phyloP scores from a whole-genome alignment of 2,113 vertebrate species.

The Pterophyllum scalare region DNA sequence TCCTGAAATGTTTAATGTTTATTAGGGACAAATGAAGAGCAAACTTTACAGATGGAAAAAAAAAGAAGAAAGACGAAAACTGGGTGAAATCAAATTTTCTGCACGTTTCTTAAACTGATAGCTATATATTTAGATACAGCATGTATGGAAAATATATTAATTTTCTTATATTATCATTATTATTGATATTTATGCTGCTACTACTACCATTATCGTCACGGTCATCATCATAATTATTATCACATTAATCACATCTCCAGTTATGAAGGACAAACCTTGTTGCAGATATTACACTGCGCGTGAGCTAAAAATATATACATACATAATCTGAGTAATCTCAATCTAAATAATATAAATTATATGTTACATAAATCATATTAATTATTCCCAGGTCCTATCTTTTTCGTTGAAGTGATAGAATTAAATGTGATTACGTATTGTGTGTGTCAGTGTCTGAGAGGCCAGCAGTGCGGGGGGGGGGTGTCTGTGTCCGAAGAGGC shows the following conservation, averaged over 20 bases:
- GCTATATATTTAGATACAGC: neutral
- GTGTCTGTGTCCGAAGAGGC: constrained; percentile 34
- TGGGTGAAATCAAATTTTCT: neutral
- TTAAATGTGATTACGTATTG: constrained; percentile 1
- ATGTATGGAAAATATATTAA: neutral
- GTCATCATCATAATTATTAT: neutral
- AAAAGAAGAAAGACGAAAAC: neutral
- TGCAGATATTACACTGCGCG: neutral
- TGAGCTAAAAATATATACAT: neutral
- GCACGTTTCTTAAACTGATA: neutral
- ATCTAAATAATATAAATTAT: neutral
- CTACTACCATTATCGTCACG: neutral
- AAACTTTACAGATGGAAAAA: neutral
- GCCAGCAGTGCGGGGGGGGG: constrained; percentile 12
- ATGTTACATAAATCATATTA: neutral
- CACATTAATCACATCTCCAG: neutral
- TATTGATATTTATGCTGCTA: neutral
- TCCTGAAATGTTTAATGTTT: constrained; percentile 43
- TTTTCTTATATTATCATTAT: neutral
- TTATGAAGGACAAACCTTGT: neutral
- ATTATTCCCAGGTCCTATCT: neutral
- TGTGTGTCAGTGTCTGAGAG: constrained; percentile 20
- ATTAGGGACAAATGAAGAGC: constrained; percentile 27
- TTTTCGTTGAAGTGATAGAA: neutral
- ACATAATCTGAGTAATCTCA: neutral